Evolutionary conservation across 64 coral and sea anemone species (phyloP), one percentile per base, ranked within the genome.

Genomic region (Porites australiensis): DNA sequence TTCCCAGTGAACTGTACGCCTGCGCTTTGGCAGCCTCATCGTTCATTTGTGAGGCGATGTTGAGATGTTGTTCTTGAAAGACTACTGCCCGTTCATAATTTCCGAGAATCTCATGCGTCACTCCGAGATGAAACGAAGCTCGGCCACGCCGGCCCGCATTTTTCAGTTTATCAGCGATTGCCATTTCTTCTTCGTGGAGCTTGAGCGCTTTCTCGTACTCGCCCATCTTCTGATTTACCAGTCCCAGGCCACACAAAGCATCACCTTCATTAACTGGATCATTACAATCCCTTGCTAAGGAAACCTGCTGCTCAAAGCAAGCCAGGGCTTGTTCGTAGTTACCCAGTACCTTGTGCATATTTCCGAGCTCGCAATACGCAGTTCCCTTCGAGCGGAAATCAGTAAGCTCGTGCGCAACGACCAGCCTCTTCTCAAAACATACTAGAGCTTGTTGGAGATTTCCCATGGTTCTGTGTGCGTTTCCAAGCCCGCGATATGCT

Each of bases 381-480:
- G 81, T 76, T 5, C 88, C 89, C 44, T 99, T 96, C 22, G 98
- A 96, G 5, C 79, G 76, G 19, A 84, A 80, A 74, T 99, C 92
- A 19, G 98, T 96, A 20, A 99, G 76, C 13, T 99, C 98, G 27
- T 99, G 92, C 12, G 98, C 98, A 7, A 99, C 82, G 5, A 99
- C 98, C 21, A 99, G 62, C 18, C 98, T 95, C 55, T 96, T 96
- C 79, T 99, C 98, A 58, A 96, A 99, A 90, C 98, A 99, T 13
- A 99, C 94, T 49, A 99, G 85, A 44, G 98, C 98, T 87, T 99
- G 94, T 58, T 99, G 94, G 48, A 99, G 79, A 92, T 96, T 96
- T 15, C 98, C 98, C 88, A 94, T 85, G 22, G 98, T 86, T 61
- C 86, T 96, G 82, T 96, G 94, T 13, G 94, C 63, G 72, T 88